A percentile compares a stretch with the other conserved stretches of the same genome.
phyloP scores from a whole-genome alignment of 92 coral and sea anemone species.

The Virgularia gustaviana region DNA sequence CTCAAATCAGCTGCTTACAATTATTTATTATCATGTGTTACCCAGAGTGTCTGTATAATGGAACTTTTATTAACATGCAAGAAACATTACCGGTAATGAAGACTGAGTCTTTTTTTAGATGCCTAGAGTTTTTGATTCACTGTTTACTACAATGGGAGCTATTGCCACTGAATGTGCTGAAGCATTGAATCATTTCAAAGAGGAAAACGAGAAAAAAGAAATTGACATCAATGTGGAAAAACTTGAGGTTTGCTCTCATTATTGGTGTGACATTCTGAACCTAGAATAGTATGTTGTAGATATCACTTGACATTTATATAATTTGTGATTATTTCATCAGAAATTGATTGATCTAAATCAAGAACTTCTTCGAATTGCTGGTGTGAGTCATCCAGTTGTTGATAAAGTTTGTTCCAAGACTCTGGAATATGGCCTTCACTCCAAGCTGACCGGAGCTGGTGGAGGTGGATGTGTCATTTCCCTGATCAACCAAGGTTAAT shows the following conservation, averaged over 20 bases:
- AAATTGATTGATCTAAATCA: constrained; percentile 79
- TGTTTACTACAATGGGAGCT: constrained; percentile 75
- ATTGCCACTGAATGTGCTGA: constrained; percentile 63
- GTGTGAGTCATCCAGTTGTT: constrained; percentile 75
- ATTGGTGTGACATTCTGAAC: too few relatives aligned
- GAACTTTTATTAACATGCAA: too few relatives aligned
- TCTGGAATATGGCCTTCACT: constrained; percentile 61
- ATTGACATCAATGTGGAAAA: too few relatives aligned
- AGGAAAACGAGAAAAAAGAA: too few relatives aligned
- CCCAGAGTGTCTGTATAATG: background rate
- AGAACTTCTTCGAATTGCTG: constrained; percentile 65
- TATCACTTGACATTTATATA: too few relatives aligned
- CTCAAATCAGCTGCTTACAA: too few relatives aligned
- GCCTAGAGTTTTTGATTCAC: constrained; percentile 63
- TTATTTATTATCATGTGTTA: too few relatives aligned
- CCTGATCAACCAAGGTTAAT: constrained; percentile 69
- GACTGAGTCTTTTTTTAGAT: constrained; percentile 52
- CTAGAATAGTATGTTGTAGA: too few relatives aligned
- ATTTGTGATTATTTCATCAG: too few relatives aligned
- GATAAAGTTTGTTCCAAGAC: constrained; percentile 71
- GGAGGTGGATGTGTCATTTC: constrained; percentile 90
- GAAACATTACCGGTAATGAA: background rate
- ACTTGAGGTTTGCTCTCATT: too few relatives aligned
- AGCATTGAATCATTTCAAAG: constrained; percentile 41
- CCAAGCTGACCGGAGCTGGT: constrained; percentile 94